phyloP scores from a whole-genome alignment of 1,140 invertebrate species.

The Zaprionus inermis region DNA sequence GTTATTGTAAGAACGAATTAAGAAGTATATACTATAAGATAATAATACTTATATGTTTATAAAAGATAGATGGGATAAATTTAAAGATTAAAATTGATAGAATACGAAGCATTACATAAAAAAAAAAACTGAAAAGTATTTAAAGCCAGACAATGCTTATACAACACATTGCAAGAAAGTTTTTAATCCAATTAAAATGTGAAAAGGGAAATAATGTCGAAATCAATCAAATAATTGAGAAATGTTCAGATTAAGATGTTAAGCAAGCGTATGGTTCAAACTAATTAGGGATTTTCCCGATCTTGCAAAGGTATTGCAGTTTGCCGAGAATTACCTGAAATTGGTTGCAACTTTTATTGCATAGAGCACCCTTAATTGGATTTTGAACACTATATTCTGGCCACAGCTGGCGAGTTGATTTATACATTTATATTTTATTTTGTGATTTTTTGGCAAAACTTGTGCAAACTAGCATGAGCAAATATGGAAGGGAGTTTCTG shows the following conservation, averaged over 20 bases:
- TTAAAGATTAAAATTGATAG: no score
- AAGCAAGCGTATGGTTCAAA: background rate
- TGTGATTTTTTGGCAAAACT: slow-evolving; percentile 32
- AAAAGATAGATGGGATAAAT: no score
- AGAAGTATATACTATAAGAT: no score
- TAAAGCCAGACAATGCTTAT: background rate
- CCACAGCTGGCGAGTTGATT: slow-evolving; percentile 9
- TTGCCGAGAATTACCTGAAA: background rate
- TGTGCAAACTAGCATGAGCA: slow-evolving; percentile 46
- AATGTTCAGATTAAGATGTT: background rate
- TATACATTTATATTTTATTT: slow-evolving; percentile 17
- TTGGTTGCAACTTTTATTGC: slow-evolving; percentile 19
- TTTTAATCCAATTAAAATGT: background rate
- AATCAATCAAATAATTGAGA: background rate
- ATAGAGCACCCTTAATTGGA: slow-evolving; percentile 40
- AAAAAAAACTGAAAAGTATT: background rate
- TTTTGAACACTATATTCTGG: slow-evolving; percentile 33
- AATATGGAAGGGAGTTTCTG: slow-evolving; percentile 49
- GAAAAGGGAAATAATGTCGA: background rate
- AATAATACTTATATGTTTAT: no score
- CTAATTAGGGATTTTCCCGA: background rate
- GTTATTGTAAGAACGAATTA: no score
- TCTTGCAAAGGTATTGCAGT: background rate
- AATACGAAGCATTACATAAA: no score
- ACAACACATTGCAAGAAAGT: background rate